phyloP scores from a whole-genome alignment of 1,140 invertebrate species.

The Aleiodes sp. region DNA sequence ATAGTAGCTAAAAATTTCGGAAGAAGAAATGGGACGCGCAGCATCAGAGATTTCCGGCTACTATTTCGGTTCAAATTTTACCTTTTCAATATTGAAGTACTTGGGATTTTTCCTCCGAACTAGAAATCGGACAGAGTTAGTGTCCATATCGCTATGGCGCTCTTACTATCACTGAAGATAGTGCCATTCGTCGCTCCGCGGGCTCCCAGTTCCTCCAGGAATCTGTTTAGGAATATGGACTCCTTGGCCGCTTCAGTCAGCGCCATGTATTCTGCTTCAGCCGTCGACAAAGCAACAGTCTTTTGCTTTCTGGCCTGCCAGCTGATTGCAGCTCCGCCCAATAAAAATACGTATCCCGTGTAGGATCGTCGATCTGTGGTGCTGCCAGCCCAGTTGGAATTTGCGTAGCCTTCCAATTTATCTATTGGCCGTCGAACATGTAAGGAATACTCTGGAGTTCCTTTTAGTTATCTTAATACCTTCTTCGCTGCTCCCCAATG shows the following conservation, averaged over 20 bases:
- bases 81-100: too few relatives aligned
- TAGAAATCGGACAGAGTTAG: too few relatives aligned
- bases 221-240: not conserved
- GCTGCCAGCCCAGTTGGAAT: not conserved
- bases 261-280: slow-evolving; percentile 17
- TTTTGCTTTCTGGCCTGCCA: slow-evolving; percentile 5
- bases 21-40: too few relatives aligned
- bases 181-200: not conserved
- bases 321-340: not conserved
- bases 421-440: not conserved
- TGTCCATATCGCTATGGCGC: too few relatives aligned
- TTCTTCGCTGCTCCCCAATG: slow-evolving; percentile 1
- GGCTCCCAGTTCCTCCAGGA: not conserved
- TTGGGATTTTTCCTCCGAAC: too few relatives aligned
- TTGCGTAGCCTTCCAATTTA: not conserved
- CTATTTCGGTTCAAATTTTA: too few relatives aligned
- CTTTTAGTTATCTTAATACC: slow-evolving; percentile 13
- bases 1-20: too few relatives aligned
- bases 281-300: not conserved
- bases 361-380: not conserved
- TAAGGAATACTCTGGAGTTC: not conserved
- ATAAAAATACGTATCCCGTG: slow-evolving; percentile 6
- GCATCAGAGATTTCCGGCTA: too few relatives aligned
- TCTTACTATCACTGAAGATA: not conserved
- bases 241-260: not conserved